Percentiles rank a stretch among this genome's conserved stretches.
Evolutionary conservation across 2,113 vertebrate genomes (phyloP).

Genomic region (Bettongia penicillata): DNA sequence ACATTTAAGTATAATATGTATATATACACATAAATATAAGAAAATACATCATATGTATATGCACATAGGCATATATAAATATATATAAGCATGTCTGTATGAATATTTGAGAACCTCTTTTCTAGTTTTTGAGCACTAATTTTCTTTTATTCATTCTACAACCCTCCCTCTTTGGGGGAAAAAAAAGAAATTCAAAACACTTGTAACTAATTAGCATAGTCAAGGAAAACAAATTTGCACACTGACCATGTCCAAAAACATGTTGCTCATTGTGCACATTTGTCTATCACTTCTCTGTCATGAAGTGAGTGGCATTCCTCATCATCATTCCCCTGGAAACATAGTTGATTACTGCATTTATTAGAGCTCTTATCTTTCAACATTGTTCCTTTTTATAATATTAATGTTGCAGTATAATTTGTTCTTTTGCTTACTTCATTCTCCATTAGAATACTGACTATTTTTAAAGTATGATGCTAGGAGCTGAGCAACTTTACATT

Average conservation of each 20-base stretch:
- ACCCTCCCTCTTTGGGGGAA: no score
- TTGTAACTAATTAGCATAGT: neutral
- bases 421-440: neutral
- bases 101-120: neutral
- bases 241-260: neutral
- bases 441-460: neutral
- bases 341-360: neutral
- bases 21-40: no score
- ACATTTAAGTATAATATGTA: no score
- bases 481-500: neutral
- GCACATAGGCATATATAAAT: no score
- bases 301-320: neutral
- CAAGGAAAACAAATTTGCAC: neutral
- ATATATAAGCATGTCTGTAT: neutral
- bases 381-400: neutral
- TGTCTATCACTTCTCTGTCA: neutral
- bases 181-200: neutral
- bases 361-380: neutral
- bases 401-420: neutral
- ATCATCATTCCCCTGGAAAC: neutral
- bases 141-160: neutral
- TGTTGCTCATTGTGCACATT: neutral
- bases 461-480: neutral
- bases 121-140: neutral
- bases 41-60: no score